These are phyloP conservation scores for Mobula birostris DNA, from an alignment of 2,113 vertebrate species.

Conservation along the genomic window DNA sequence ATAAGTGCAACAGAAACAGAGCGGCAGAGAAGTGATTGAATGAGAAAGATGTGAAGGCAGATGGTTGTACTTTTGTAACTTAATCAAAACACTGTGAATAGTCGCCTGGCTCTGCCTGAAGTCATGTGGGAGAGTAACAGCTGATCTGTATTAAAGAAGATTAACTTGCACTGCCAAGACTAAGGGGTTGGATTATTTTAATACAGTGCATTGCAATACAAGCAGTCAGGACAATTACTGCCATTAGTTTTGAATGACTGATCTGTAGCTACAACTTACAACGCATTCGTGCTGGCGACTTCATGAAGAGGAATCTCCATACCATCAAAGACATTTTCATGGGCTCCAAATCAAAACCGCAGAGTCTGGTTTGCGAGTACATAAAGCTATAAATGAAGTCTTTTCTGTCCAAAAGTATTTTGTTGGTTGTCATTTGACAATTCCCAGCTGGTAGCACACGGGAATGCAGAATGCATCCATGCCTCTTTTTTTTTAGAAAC, in stretches of 20 bases:
- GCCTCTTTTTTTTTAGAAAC: slow-evolving; percentile 56
- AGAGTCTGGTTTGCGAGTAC: slow-evolving; percentile 65
- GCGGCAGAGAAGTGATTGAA: slow-evolving; percentile 25
- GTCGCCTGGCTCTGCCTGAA: slow-evolving; percentile 57
- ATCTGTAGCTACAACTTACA: slow-evolving; percentile 73
- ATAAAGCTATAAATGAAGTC: slow-evolving; percentile 63
- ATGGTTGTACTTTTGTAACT: slow-evolving; percentile 53
- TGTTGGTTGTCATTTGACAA: slow-evolving; percentile 72
- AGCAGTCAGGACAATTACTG: slow-evolving; percentile 72
- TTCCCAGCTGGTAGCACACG: slow-evolving; percentile 62
- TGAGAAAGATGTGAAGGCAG: slow-evolving; percentile 39
- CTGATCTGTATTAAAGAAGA: slow-evolving; percentile 77
- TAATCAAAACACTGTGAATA: slow-evolving; percentile 61
- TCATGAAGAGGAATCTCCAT: slow-evolving; percentile 74
- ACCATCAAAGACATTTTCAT: slow-evolving; percentile 75
- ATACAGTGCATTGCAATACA: slow-evolving; percentile 64
- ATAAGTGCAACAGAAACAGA: neutral
- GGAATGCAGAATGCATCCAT: slow-evolving; percentile 58
- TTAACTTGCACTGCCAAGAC: slow-evolving; percentile 62
- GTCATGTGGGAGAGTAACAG: slow-evolving; percentile 70
- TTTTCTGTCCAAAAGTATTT: slow-evolving; percentile 72
- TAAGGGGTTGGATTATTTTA: slow-evolving; percentile 67
- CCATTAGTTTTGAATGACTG: slow-evolving; percentile 67
- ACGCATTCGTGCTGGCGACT: slow-evolving; percentile 61
- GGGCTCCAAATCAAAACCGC: slow-evolving; percentile 65